Base-by-base conservation (phyloP, 2,888 invertebrate species). In the Erebia epiphron region DNA sequence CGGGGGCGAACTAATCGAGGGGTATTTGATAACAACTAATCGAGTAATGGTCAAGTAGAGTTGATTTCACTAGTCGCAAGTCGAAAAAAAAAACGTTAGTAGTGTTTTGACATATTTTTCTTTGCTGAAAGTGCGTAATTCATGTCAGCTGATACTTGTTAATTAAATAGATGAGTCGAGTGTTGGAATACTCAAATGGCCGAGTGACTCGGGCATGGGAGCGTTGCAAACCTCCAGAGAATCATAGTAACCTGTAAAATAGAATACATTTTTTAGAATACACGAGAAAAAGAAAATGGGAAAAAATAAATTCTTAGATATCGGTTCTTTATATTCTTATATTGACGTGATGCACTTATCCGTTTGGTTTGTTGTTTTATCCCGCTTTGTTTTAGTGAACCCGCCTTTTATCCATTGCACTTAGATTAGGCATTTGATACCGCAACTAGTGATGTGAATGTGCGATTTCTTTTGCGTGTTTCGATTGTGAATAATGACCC, bases 21-120 rank as follows among this genome's bases (percentile, higher is more conserved):
- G 85, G 86, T 86, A 85, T 85, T 85, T 83, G 89, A 86, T 85
- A 87, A 88, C 87, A 85, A 86, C 86, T 88, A 88, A 89, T 89
- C 88, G 89, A 89, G 89, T 86, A 89, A 93, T 90, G 92, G 92
- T 92, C 90, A 88, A 90, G 93, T 94, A 92, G 94, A 93, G 94
- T 94, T 94, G 93, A 93, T 93, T 94, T 92, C 90, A 91, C 91
- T 93, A 94, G 93, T 93, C 91, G 93, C 93, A 92, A 89, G 92
- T 91, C 89, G 92, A 91, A 91, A 89, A 91, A 87, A 65, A 85
- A 89, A 90, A 89, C 87, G 92, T 92, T 91, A 84, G 93, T 94
- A 93, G 94, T 93, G 94, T 94, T 94, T 94, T 94, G 94, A 94
- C 94, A 93, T 93, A 90, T 93, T 94, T 94, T 94, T 94, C 93